Base-by-base conservation (phyloP, 1,140 invertebrate species). In the Aphelinus atriplicis region DNA sequence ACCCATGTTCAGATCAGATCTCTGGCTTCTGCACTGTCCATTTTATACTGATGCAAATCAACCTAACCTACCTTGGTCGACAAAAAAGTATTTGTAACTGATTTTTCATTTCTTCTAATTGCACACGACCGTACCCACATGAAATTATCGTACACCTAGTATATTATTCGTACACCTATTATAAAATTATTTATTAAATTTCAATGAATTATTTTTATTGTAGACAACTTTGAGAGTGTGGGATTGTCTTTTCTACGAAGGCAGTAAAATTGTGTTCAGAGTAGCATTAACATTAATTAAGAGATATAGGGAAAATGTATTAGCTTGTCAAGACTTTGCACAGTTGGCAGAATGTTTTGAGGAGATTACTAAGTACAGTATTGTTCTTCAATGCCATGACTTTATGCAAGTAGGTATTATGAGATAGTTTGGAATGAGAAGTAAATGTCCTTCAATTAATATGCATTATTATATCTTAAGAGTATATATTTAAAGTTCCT, bases 161-260 rank as follows among this genome's bases (percentile, higher is more conserved):
- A n/a, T n/a, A n/a, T n/a, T n/a, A n/a, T n/a, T n/a, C n/a, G n/a
- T n/a, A n/a, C n/a, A n/a, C n/a, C n/a, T n/a, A n/a, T n/a, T n/a
- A n/a, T n/a, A n/a, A n/a, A n/a, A n/a, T 67, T 55, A 61, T 58
- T 58, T 62, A 55, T 68, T 72, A 64, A 73, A 78, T 75, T 72
- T 69, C 77, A 71, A 76, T 69, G 26, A 75, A 67, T 63, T 77
- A 47, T 78, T 79, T 72, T 86, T 43, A 50, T 71, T 84, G n/a
- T 83, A 93, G 91, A 97, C 96, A 48, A 95, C 96, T 53, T 86
- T 97, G 2, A 89, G 96, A 80, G 94, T 98, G 84, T 97, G 97
- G 97, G 97, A 99, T 86, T 97, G 96, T 81, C 88, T 98, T 58
- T 97, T 98, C 86, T 94, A 95, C 79, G 97, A 98, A 88, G 97